Conservation (phyloP, 2,888 invertebrate species). For the Blastobasis adustella region DNA sequence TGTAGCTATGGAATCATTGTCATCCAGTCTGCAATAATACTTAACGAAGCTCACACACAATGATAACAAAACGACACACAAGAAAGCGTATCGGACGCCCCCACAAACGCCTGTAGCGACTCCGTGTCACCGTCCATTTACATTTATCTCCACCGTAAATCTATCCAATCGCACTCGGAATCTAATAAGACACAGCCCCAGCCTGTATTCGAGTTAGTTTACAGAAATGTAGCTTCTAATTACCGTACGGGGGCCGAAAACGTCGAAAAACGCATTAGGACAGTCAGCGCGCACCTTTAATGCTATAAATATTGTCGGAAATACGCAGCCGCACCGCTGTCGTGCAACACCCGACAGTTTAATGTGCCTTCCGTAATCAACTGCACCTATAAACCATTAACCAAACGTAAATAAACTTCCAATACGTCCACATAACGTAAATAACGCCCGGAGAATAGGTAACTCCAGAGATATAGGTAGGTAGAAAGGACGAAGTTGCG, state of each 20-base stretch:
- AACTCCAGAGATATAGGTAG: background rate
- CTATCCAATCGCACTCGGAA: too few species aligned
- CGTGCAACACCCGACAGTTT: slow-evolving; percentile 18
- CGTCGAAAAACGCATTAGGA: slow-evolving; percentile 12
- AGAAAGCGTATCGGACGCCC: too few species aligned
- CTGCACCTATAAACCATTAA: slow-evolving; percentile 33
- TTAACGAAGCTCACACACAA: too few species aligned
- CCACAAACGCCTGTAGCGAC: too few species aligned
- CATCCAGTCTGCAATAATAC: too few species aligned
- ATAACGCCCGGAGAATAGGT: slow-evolving; percentile 13
- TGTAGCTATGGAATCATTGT: too few species aligned
- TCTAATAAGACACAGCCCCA: too few species aligned
- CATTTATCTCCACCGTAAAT: too few species aligned
- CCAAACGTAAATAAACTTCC: slow-evolving; percentile 32
- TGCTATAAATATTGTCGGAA: slow-evolving; percentile 14
- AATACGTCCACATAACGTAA: slow-evolving; percentile 26
- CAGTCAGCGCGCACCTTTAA: slow-evolving; percentile 20
- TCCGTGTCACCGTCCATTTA: too few species aligned
- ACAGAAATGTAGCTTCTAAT: background rate
- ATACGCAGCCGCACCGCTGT: slow-evolving; percentile 4
- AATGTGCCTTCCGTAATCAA: slow-evolving; percentile 28
- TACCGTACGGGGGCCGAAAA: background rate
- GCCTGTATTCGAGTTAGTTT: background rate
- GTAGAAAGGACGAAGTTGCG: too few species aligned
- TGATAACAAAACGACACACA: too few species aligned